Evolutionary conservation across 2,113 vertebrate species (phyloP).

Genomic region (Petrocephalus microphthalmus): DNA sequence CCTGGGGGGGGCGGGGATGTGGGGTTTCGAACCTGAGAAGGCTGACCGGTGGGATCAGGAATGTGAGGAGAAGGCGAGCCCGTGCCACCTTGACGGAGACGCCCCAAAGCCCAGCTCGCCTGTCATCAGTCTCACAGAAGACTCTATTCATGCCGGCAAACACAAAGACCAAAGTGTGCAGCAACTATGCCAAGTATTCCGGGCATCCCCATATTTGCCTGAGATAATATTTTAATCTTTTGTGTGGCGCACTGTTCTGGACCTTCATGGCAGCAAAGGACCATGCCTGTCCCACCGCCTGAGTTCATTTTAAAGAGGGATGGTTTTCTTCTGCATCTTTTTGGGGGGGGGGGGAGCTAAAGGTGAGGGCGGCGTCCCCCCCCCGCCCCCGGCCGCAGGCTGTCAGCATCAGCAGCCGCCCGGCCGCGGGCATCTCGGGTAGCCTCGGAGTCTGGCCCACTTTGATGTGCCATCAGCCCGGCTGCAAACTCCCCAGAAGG

Average conservation of each 20-base stretch:
- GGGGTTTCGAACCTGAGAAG: neutral
- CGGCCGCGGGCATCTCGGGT: neutral
- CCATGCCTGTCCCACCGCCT: neutral
- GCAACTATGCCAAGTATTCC: conserved; percentile 56
- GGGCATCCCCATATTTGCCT: conserved; percentile 60
- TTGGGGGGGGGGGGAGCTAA: neutral
- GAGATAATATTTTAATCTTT: conserved; percentile 59
- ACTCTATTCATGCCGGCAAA: conserved; percentile 57
- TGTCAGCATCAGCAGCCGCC: neutral
- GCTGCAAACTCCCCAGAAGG: conserved; percentile 53
- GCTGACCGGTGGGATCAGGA: neutral
- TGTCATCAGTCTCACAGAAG: conserved; percentile 65
- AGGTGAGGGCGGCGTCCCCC: neutral
- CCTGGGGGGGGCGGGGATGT: neutral
- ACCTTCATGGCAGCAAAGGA: neutral
- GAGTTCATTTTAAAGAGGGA: neutral
- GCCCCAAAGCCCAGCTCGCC: conserved; percentile 35
- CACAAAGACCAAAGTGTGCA: conserved; percentile 62
- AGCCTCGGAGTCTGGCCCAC: neutral
- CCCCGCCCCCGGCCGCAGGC: neutral
- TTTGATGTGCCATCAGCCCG: conserved; percentile 45
- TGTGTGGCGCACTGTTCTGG: conserved; percentile 25
- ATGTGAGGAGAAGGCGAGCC: neutral
- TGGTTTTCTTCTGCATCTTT: neutral
- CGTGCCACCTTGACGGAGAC: neutral